A percentile compares a stretch with the other conserved stretches of the same genome.
Conservation (phyloP, 2,888 invertebrate genomes). For the Melanchra persicariae region DNA sequence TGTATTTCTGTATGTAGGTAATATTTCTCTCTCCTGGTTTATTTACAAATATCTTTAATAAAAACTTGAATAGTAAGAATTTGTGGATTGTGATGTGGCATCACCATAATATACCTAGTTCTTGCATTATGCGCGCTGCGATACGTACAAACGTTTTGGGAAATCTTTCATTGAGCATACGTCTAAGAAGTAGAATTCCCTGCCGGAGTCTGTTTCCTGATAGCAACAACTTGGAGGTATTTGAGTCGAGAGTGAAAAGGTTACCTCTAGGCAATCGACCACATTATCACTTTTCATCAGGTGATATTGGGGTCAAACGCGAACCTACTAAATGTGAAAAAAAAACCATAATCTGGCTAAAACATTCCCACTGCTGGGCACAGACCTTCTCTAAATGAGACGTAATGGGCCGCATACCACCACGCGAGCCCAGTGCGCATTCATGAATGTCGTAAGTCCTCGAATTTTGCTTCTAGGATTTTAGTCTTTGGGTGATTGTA, state of each 20-base stretch:
- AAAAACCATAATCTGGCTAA: neutral
- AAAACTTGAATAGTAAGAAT: neutral
- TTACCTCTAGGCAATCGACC: too few relatives aligned
- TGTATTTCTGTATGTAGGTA: conserved; percentile 47
- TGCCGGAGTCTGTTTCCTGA: too few relatives aligned
- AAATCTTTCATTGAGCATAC: too few relatives aligned
- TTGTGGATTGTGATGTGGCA: conserved; percentile 10
- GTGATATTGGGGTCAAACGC: too few relatives aligned
- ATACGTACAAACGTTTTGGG: neutral
- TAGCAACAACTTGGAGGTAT: too few relatives aligned
- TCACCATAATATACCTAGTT: neutral
- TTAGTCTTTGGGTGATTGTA: neutral
- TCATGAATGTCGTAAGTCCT: neutral
- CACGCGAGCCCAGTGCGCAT: neutral
- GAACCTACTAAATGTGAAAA: neutral
- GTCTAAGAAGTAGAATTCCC: too few relatives aligned
- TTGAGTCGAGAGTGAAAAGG: too few relatives aligned
- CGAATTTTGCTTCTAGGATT: neutral
- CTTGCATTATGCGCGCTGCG: neutral
- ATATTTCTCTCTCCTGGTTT: conserved; percentile 35
- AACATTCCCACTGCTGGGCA: neutral
- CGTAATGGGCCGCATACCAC: neutral
- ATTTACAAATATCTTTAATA: conserved; percentile 9
- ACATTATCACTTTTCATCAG: too few relatives aligned
- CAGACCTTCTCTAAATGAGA: neutral